Evolutionary conservation across 2,113 vertebrate species (phyloP).

Genomic region (Eublepharis macularius): DNA sequence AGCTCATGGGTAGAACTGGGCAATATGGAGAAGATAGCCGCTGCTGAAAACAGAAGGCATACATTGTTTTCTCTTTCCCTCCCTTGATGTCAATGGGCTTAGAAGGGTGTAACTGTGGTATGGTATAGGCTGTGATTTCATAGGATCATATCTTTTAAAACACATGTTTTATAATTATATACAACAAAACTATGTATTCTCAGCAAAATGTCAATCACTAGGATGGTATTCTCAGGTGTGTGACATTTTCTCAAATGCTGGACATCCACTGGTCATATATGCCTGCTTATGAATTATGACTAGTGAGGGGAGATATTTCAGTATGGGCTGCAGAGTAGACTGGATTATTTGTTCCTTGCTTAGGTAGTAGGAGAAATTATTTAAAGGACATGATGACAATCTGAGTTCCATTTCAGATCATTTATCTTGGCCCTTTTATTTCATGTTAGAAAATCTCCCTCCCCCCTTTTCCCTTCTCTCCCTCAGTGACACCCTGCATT

Average conservation of each 20-base stretch:
- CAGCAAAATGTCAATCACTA: neutral
- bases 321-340: neutral
- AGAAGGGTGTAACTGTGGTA: neutral
- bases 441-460: neutral
- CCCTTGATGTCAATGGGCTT: too few species aligned
- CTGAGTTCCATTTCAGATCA: neutral
- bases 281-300: neutral
- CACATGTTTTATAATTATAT: neutral
- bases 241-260: neutral
- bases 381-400: slow-evolving; percentile 3
- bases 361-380: slow-evolving; percentile 13
- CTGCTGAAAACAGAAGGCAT: neutral
- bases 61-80: too few species aligned
- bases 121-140: neutral
- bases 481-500: slow-evolving; percentile 75
- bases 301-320: neutral
- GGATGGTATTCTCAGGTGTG: neutral
- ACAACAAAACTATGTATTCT: neutral
- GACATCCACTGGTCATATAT: neutral
- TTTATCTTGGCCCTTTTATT: neutral
- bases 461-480: neutral
- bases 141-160: neutral
- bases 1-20: neutral
- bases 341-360: neutral
- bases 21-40: neutral